Base-by-base conservation (phyloP, 1,140 invertebrate genomes). In the Nasonia longicornis region DNA sequence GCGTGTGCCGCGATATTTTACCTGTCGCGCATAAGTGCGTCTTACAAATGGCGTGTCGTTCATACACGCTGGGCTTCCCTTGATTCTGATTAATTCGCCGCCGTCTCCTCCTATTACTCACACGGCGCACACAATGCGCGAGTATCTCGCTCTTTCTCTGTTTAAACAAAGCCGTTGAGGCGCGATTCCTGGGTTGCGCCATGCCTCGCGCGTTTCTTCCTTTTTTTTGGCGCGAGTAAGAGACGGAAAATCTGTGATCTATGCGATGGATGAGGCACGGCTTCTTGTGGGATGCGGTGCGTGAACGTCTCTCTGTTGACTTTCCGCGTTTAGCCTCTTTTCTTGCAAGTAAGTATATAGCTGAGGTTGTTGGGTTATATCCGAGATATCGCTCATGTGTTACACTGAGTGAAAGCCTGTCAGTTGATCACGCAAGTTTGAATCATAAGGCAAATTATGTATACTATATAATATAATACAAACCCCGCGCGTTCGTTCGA, bases 1-100 rank as follows among this genome's bases (percentile, higher is more conserved):
- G 72, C 74, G 63, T 45, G 48, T 16, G 12, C 35, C 6, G 31
- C 52, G 22, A 82, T 82, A 81, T 77, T 82, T 77, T 48, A 73
- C 67, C 80, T 73, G 80, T 82, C 80, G 67, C 38, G 31, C 48
- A 58, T 77, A 77, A 81, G 66, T 81, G 80, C 74, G 74, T 72
- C 35, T 66, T 81, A 76, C 79, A 81, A 81, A 81, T 81, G 31
- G 48, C 66, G 22, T 26, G 58, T 67, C 79, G 52, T 80, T 75
- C 70, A 31, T 81, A 81, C 14, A 35, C 63, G 20, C 73, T 16
- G 38, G 20, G 20, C 79, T 76, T 31, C 29, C 11, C 66, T 72
- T 77, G 69, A 73, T 82, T 82, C 80, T 82, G 80, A 82, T 82
- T 82, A 75, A 82, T 82, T 78, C 48, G 29, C 10, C 22, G 52